These are phyloP conservation scores for Drosophila putrida DNA, from an alignment of 2,888 invertebrate genomes.

Conservation along the genomic window DNA sequence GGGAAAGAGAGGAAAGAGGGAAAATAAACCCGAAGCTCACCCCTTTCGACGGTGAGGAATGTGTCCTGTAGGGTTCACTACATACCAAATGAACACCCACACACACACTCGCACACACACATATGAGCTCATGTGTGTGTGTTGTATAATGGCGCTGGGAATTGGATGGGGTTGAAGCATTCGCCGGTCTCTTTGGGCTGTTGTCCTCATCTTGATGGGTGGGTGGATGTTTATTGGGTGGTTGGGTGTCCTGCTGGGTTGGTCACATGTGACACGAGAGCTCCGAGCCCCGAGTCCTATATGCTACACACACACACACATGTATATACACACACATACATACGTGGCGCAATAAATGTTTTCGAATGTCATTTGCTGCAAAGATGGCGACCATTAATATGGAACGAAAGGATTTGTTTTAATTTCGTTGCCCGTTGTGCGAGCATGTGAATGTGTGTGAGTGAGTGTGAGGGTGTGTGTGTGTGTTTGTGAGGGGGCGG, in stretches of 20 bases:
- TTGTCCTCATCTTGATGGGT: conserved; percentile 46
- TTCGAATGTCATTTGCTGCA: conserved; percentile 82
- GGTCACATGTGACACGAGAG: conserved; percentile 60
- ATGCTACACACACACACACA: conserved; percentile 7
- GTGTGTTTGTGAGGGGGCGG: conserved; percentile 23
- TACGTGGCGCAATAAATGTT: conserved; percentile 74
- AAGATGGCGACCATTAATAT: conserved; percentile 82
- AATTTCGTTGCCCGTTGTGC: conserved; percentile 68
- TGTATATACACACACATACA: background rate
- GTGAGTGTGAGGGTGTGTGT: conserved; percentile 4
- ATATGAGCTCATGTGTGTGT: conserved; percentile 18
- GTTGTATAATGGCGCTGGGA: conserved; percentile 69
- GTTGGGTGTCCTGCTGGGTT: conserved; percentile 49
- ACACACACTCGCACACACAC: conserved; percentile 15
- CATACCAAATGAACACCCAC: conserved; percentile 77
- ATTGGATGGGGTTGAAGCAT: conserved; percentile 47
- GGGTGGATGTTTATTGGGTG: conserved; percentile 39
- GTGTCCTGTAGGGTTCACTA: conserved; percentile 82
- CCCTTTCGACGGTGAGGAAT: conserved; percentile 72
- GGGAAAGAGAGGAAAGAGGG: conserved; percentile 7
- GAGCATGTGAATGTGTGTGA: background rate
- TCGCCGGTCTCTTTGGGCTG: conserved; percentile 44
- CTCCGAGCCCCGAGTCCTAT: conserved; percentile 36
- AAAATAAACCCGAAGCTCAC: conserved; percentile 50
- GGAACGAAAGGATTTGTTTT: conserved; percentile 82